Percentiles rank a stretch among this genome's conserved stretches.
phyloP scores from a whole-genome alignment of 1,140 invertebrate species.

The Euura saliciscinereae region DNA sequence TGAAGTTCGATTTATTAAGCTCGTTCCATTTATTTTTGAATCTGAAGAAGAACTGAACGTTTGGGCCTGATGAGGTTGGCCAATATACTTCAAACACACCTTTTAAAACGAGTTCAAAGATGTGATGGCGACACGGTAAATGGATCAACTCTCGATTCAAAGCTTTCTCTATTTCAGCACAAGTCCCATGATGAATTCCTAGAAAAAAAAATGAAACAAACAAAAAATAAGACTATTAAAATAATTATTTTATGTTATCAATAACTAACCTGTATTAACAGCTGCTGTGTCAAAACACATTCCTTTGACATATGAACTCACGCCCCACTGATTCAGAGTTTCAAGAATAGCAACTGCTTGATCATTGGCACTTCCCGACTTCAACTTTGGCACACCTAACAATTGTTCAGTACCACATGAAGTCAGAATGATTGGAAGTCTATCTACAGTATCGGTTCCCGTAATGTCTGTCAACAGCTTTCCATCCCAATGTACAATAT shows the following conservation, averaged over 20 bases:
- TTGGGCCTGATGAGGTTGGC: constrained; percentile 17
- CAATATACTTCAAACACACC: constrained; percentile 18
- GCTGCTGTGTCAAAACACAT: constrained; percentile 32
- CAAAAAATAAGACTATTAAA: constrained; percentile 12
- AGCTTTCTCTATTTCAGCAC: constrained; percentile 12
- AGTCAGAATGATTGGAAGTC: constrained; percentile 25
- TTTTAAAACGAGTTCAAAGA: constrained; percentile 16
- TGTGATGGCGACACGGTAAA: constrained; percentile 18
- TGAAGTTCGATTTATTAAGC: constrained; percentile 14
- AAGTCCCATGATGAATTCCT: constrained; percentile 16
- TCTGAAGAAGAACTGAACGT: constrained; percentile 8
- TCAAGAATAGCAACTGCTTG: constrained; percentile 27
- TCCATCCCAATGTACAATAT: constrained; percentile 30
- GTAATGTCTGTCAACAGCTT: constrained; percentile 25
- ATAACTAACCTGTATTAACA: constrained; percentile 28
- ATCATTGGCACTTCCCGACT: constrained; percentile 17
- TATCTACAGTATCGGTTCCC: constrained; percentile 18
- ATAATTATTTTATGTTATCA: constrained; percentile 5
- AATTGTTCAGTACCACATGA: constrained; percentile 16
- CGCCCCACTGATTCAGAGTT: constrained; percentile 23
- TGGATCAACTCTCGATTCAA: constrained; percentile 17
- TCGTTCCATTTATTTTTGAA: constrained; percentile 15
- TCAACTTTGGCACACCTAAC: constrained; percentile 25
- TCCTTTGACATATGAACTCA: constrained; percentile 18
- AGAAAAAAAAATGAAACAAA: background rate